Evolutionary conservation across 2,797 vertebrate species (phyloP), one percentile per base, ranked within the genome.

Genomic region (Microctenopoma steveboyesi): DNA sequence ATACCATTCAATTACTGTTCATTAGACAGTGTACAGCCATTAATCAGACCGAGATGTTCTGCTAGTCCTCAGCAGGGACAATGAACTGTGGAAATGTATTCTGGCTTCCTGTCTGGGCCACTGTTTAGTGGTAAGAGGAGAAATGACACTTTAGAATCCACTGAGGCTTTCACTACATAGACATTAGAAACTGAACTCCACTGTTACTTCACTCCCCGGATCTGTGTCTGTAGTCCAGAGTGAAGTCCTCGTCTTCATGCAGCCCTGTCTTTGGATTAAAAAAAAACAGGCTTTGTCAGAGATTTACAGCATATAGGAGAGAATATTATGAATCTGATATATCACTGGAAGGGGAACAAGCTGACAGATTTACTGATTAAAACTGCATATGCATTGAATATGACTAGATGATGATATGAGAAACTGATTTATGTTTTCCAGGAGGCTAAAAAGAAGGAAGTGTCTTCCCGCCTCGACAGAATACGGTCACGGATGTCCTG

Each of bases 1-100:
- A 89, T 88, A 92, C 91, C 89, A 88, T 94, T 94, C 91, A 94
- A 93, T 95, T 94, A 93, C 93, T 93, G 92, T 92, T 93, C 92
- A 93, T 93, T 93, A 94, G 90, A 87, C 76, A 88, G 86, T 90
- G 88, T 89, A 88, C 88, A 78, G 88, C 87, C 93, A 93, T 93
- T 92, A 91, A 94, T 94, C 92, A 93, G 88, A 83, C 87, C 64
- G 84, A 89, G 90, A 92, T 91, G 87, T 91, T 90, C 90, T 88
- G 88, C 77, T 86, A 83, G 85, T 90, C 79, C 86, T 88, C 86
- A 89, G 84, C 47, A 16, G 83, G 88, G 81, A 85, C 86, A 82
- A 85, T 85, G 81, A 91, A 88, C 85, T 84, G 76, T 61, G 75
- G 86, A 85, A 87, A 91, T 91, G 72, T 87, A 88, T 91, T 83